Conservation (phyloP, 2,113 vertebrate genomes). For the Neolamprologus toae region DNA sequence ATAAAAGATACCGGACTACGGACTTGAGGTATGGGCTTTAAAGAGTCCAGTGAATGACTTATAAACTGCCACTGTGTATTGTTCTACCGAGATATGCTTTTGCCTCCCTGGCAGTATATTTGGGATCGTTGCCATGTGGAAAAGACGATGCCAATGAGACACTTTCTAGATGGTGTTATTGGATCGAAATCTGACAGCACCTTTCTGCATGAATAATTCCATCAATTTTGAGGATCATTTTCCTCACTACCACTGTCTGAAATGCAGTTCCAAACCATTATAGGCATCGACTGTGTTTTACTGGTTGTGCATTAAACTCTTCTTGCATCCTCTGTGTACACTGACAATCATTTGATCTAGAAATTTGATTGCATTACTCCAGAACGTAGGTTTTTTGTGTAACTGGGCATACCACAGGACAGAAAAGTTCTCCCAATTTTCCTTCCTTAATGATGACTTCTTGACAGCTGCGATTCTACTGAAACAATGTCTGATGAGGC, state of each 20-base stretch:
- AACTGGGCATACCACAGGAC: rapidly evolving
- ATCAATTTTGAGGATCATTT: background rate
- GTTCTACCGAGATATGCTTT: background rate
- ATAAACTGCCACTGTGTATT: background rate
- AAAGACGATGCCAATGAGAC: background rate
- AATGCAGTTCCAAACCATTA: background rate
- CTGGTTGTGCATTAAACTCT: background rate
- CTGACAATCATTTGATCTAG: background rate
- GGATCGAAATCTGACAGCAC: background rate
- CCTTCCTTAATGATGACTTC: background rate
- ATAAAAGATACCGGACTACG: background rate
- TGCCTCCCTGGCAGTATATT: background rate
- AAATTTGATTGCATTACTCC: background rate
- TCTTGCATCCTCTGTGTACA: background rate
- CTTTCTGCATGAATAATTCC: background rate
- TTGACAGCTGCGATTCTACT: background rate
- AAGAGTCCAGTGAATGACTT: background rate
- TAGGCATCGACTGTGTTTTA: background rate
- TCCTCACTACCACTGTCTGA: background rate
- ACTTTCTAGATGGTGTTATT: background rate
- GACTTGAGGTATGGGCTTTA: background rate
- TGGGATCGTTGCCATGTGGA: background rate
- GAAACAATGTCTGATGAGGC: background rate
- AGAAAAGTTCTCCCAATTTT: background rate
- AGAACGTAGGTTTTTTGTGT: background rate